Percentiles rank a stretch among this genome's conserved stretches.
Conservation (phyloP, 2,797 vertebrate species). For the Ctenosaura bakeri region DNA sequence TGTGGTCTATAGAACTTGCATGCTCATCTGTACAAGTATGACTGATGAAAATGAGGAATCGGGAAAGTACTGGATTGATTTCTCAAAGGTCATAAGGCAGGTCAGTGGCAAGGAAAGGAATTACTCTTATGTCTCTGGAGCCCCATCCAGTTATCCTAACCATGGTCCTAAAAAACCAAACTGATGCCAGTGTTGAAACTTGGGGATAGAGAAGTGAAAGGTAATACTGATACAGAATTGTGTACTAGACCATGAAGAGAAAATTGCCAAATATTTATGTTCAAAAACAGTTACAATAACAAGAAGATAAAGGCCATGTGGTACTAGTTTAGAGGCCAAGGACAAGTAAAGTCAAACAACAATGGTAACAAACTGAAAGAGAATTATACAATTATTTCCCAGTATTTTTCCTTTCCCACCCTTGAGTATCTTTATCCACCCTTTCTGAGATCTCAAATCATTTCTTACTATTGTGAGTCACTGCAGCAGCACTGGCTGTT, state of each 20-base stretch:
- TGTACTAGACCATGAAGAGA: neutral
- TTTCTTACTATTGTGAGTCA: neutral
- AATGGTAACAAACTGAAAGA: neutral
- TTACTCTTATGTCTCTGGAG: neutral
- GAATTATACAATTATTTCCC: neutral
- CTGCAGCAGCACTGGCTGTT: neutral
- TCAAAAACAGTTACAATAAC: conserved; percentile 12
- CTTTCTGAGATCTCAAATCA: neutral
- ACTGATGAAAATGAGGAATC: conserved; percentile 2
- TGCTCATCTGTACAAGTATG: neutral
- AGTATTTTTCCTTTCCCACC: neutral
- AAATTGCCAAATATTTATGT: neutral
- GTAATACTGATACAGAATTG: neutral
- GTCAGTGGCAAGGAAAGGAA: conserved; percentile 27
- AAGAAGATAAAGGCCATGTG: neutral
- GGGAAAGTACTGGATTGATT: conserved; percentile 22
- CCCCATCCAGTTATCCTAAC: conserved; percentile 11
- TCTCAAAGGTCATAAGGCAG: conserved; percentile 22
- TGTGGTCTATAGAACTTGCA: neutral
- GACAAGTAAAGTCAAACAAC: neutral
- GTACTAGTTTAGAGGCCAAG: neutral
- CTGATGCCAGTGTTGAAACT: neutral
- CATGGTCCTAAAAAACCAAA: conserved; percentile 16
- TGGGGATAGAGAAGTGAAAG: neutral
- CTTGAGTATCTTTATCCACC: neutral